phyloP scores from a whole-genome alignment of 2,888 invertebrate genomes.

The Monoplex corrugatus region DNA sequence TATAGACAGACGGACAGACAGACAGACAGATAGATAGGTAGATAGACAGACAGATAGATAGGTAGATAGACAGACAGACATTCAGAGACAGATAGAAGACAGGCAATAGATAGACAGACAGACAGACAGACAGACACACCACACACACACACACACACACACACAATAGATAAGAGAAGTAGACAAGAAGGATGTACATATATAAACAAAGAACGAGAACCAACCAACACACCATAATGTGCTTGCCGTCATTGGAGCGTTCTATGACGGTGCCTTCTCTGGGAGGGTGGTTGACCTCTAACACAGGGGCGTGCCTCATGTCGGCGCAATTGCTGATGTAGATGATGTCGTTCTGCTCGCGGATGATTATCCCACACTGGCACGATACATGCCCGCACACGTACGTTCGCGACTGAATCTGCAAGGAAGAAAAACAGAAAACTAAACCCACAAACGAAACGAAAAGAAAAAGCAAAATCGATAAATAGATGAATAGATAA shows the following conservation, averaged over 20 bases:
- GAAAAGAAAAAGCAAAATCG: no score
- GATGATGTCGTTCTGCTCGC: conserved; percentile 15
- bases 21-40: not conserved
- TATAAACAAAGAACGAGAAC: no score
- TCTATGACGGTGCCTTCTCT: conserved; percentile 4
- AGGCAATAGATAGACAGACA: not conserved
- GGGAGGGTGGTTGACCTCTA: not conserved
- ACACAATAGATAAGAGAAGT: no score
- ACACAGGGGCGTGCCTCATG: conserved; percentile 4
- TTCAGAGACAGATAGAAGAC: not conserved
- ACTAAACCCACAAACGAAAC: not conserved
- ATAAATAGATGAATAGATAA: no score
- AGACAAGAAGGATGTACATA: no score
- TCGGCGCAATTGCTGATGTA: conserved; percentile 18
- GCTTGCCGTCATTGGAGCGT: conserved; percentile 8
- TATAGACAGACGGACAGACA: not conserved
- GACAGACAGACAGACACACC: no score
- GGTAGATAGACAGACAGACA: not conserved
- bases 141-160: no score
- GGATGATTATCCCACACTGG: conserved; percentile 15
- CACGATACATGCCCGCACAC: not conserved
- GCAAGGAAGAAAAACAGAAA: no score
- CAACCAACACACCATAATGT: conserved; percentile 11
- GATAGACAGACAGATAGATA: not conserved
- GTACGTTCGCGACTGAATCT: conserved; percentile 1